Base-by-base conservation (phyloP, 2,113 vertebrate genomes). In the Phrynocephalus versicolor region DNA sequence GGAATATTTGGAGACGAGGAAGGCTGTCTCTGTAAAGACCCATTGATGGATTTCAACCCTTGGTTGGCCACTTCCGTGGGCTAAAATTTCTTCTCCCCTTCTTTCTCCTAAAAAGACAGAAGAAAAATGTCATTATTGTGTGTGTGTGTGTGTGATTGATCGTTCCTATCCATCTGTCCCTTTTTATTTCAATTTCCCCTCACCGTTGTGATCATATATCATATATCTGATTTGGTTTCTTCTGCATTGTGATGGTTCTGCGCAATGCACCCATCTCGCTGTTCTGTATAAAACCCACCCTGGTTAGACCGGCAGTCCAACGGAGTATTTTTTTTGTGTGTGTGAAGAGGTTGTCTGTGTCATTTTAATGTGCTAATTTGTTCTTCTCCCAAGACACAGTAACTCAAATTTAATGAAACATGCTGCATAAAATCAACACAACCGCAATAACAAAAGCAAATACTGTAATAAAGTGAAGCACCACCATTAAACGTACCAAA, bases 371-470 rank as follows among this genome's bases (percentile, higher is more conserved):
- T 87, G 70, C 92, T 94, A 91, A 93, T 94, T 93, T n/a, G n/a
- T n/a, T 95, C 93, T 91, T 92, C 89, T 88, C 82, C 86, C 81
- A 87, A 88, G 91, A 90, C 89, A 80, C 90, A 90, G 93, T 93
- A 93, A 95, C 94, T 95, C 93, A 93, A 92, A 90, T 93, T 92
- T 94, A 94, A 93, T 94, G 93, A 93, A 94, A 94, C 92, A 92
- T 93, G 92, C 91, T 82, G 88, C 90, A 93, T 88, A 89, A 94
- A 94, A 91, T 95, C 92, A 45, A 88, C 86, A 92, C 60, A 62
- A 62, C 6, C 35, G 37, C 27, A 69, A 8, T 25, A 35, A 77
- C 6, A 75, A 12, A 12, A 10, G 57, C 88, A 89, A 88, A 85
- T 19, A 88, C 89, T 93, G 86, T 91, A 89, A 83, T 88, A 92